Evolutionary conservation across 53 echinoderm and acorn worm species (phyloP), one percentile per base, ranked within the genome.

Genomic region (Stichopus horrens): DNA sequence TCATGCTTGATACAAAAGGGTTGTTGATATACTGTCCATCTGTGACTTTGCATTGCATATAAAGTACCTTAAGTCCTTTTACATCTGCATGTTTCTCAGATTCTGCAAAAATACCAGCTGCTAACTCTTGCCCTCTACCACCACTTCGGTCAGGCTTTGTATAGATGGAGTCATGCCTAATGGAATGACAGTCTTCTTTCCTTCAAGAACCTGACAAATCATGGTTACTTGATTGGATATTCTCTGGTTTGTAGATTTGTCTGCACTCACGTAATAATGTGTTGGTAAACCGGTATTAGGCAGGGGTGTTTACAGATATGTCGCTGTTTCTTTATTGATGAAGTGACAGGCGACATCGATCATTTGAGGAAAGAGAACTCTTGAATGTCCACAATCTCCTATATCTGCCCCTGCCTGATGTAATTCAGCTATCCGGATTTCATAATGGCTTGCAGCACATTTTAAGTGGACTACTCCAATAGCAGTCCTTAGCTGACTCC

Each of bases 181-280:
- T 37, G 37, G 37, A 37, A 37, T 37, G 37, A 2, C 37, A 37
- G 37, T 37, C 14, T 16, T 37, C 4, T 7, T 8, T 9, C 78
- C 78, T 7, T 78, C 53, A 53, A 78, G 8, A 52, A 78, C 78
- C 4, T 52, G 78, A 16, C 78, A 78, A 23, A 78, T 23, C 78
- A 78, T 22, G 4, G 78, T 78, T 20, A 78, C 78, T 78, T 78
- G 78, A 4, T 78, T 78, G 8, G 54, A 7, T 8, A 78, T 23
- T 78, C 78, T 20, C 4, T 78, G 54, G 54, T 78, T 78, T 20
- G 78, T 78, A 52, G 78, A 78, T 78, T 78, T 78, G 14, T 78
- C 78, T 52, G 78, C 78, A 8, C 9, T 78, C 23, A 78, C 78
- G 14, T 78, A 78, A 16, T 9, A 78, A 5, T 78, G 78, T 7